Evolutionary conservation across 2,888 invertebrate genomes (phyloP).

Genomic region (Rhingia campestris): DNA sequence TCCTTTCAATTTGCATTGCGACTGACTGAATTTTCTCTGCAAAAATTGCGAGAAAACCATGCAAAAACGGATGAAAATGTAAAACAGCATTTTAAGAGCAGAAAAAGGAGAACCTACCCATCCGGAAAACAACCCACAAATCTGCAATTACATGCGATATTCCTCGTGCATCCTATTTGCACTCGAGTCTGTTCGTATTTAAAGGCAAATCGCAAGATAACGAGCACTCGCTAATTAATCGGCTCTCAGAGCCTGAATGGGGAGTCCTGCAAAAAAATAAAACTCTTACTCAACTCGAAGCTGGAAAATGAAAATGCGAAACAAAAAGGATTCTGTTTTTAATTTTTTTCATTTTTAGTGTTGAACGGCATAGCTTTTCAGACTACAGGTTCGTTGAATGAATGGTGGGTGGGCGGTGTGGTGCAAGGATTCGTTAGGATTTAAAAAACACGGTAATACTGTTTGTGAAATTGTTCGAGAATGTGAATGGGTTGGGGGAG

Average conservation of each 20-base stretch:
- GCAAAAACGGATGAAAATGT: constrained; percentile 50
- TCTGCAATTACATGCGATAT: constrained; percentile 76
- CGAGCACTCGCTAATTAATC: constrained; percentile 74
- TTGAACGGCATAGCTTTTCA: constrained; percentile 7
- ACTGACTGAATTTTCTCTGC: constrained; percentile 65
- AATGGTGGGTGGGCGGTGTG: constrained; percentile 16
- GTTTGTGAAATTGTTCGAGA: constrained; percentile 74
- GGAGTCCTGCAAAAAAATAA: constrained; percentile 45
- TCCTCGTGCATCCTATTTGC: constrained; percentile 63
- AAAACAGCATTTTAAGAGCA: constrained; percentile 70
- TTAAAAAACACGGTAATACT: constrained; percentile 66
- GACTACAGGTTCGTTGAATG: constrained; percentile 47
- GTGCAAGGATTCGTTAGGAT: constrained; percentile 49
- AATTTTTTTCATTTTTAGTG: not conserved
- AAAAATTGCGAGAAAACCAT: constrained; percentile 37
- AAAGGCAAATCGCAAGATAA: constrained; percentile 73
- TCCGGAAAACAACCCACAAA: constrained; percentile 82
- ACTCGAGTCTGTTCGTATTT: constrained; percentile 70
- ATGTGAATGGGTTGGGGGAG: constrained; percentile 50
- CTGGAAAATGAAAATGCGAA: constrained; percentile 58
- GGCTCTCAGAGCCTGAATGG: constrained; percentile 65
- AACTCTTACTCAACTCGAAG: constrained; percentile 30
- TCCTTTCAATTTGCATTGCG: constrained; percentile 67
- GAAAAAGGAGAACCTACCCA: constrained; percentile 77
- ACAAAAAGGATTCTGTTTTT: constrained; percentile 14